phyloP scores from a whole-genome alignment of 1,140 invertebrate genomes.

The Cherax destructor region DNA sequence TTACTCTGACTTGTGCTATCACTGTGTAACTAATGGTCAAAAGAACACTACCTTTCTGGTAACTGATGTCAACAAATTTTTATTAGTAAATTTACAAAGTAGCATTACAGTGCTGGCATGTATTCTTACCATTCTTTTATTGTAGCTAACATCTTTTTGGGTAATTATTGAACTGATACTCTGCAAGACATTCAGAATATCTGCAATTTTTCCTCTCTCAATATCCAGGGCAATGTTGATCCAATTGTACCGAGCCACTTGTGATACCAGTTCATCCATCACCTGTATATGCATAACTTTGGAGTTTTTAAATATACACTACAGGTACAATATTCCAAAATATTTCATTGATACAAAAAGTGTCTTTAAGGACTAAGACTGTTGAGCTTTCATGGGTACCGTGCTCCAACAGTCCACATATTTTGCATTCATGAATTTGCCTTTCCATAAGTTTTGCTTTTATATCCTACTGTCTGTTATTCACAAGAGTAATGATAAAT shows the following conservation, averaged over 20 bases:
- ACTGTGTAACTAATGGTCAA: too few species aligned
- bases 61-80: too few species aligned
- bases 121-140: constrained; percentile 41
- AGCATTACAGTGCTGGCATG: too few species aligned
- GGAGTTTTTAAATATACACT: neutral
- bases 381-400: neutral
- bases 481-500: too few species aligned
- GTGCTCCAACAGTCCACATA: too few species aligned
- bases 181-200: constrained; percentile 24
- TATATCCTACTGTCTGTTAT: too few species aligned
- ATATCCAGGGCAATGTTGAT: constrained; percentile 31
- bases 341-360: neutral
- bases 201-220: constrained; percentile 17
- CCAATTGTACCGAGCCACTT: constrained; percentile 46
- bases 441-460: too few species aligned
- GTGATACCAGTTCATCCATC: constrained; percentile 49
- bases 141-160: constrained; percentile 17
- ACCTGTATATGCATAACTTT: constrained; percentile 3
- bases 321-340: neutral
- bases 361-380: too few species aligned
- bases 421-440: too few species aligned
- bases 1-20: too few species aligned
- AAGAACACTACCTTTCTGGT: too few species aligned
- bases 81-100: too few species aligned
- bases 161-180: constrained; percentile 30